Percentiles rank a stretch among this genome's conserved stretches.
phyloP scores from a whole-genome alignment of 2,113 vertebrate genomes.

The Neolamprologus toae region DNA sequence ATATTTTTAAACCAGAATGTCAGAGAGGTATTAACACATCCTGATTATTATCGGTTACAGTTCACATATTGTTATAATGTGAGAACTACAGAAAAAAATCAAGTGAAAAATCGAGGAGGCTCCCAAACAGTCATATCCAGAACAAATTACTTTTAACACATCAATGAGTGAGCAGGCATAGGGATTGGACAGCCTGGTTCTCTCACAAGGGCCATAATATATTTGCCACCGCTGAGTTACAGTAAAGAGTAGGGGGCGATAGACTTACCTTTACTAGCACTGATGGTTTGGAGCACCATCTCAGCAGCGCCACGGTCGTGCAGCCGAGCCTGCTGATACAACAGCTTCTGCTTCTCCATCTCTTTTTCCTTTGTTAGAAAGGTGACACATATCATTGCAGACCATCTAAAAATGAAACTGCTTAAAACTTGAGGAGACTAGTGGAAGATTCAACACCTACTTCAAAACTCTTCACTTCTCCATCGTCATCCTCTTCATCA shows the following conservation, averaged over 20 bases:
- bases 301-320: slow-evolving; percentile 92
- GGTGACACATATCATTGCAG: neutral
- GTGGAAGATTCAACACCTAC: slow-evolving; percentile 62
- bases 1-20: neutral
- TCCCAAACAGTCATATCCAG: neutral
- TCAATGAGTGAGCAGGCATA: neutral
- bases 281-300: slow-evolving; percentile 96
- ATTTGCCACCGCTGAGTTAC: neutral
- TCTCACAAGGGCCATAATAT: neutral
- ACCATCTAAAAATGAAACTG: neutral
- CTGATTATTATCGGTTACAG: neutral
- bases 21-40: neutral
- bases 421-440: neutral
- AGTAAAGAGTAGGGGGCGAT: neutral
- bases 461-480: slow-evolving; percentile 97
- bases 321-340: slow-evolving; percentile 93
- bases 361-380: slow-evolving; percentile 83
- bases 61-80: neutral
- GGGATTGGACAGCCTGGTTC: neutral
- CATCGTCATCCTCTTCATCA: slow-evolving; percentile 91
- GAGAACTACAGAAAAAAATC: neutral
- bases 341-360: slow-evolving; percentile 97
- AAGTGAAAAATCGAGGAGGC: neutral
- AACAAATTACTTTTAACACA: neutral
- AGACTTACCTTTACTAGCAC: slow-evolving; percentile 89